A percentile compares a stretch with the other conserved stretches of the same genome.
Evolutionary conservation across 2,797 vertebrate genomes (phyloP).

Genomic region (Toxotes lorentzi): DNA sequence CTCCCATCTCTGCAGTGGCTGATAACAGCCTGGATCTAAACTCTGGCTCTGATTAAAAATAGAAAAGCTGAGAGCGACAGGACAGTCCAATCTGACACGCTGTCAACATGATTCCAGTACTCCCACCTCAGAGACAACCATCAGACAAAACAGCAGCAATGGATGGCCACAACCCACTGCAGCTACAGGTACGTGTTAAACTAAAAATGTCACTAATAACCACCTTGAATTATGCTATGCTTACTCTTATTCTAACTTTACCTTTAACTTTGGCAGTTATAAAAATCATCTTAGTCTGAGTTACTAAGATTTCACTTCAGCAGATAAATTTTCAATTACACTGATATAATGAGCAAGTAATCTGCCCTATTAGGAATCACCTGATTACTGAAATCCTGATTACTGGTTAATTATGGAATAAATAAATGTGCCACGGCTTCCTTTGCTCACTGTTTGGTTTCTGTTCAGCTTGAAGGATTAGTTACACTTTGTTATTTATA

Average conservation of each 20-base stretch:
- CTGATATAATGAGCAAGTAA: not conserved
- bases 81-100: constrained; percentile 77
- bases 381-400: constrained; percentile 2
- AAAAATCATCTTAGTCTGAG: not conserved
- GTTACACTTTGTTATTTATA: not conserved
- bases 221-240: too few species aligned
- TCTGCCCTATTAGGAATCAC: not conserved
- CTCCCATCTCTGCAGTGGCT: constrained; percentile 27
- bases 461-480: not conserved
- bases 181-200: constrained; percentile 33
- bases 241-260: not conserved
- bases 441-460: not conserved
- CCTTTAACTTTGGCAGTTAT: too few species aligned
- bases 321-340: not conserved
- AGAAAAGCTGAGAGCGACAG: constrained; percentile 71
- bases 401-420: not conserved
- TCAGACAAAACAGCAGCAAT: constrained; percentile 43
- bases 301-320: not conserved
- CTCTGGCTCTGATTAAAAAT: constrained; percentile 73
- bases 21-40: constrained; percentile 56
- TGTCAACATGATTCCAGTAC: constrained; percentile 74
- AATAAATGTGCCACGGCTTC: not conserved
- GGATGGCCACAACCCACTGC: constrained; percentile 17
- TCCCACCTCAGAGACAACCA: constrained; percentile 50
- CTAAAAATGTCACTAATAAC: not conserved